Evolutionary conservation across 1,140 invertebrate species (phyloP).

Genomic region (Meloidogyne floridensis): DNA sequence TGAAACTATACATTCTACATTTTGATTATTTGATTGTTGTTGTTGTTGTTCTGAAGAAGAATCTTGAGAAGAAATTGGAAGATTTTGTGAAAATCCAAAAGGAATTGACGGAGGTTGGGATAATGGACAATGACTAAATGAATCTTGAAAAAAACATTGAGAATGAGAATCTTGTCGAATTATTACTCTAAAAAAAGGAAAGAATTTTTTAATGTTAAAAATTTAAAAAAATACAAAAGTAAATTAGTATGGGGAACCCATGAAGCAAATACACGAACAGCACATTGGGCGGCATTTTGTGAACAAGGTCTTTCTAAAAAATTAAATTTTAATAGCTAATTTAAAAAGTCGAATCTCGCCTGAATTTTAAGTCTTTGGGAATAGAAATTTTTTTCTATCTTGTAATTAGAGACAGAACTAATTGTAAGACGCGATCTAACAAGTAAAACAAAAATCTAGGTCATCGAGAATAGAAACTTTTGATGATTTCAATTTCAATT

Average conservation of each 20-base stretch:
- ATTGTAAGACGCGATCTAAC: too few relatives aligned
- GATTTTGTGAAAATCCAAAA: constrained; percentile 35
- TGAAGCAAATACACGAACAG: constrained; percentile 62
- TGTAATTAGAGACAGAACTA: too few relatives aligned
- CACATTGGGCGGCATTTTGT: constrained; percentile 60
- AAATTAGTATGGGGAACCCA: constrained; percentile 61
- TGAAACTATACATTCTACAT: constrained; percentile 2
- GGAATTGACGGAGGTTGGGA: constrained; percentile 32
- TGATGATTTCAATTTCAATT: too few relatives aligned
- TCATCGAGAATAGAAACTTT: too few relatives aligned
- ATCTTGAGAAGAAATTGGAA: constrained; percentile 7
- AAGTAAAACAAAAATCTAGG: too few relatives aligned
- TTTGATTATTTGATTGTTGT: not conserved
- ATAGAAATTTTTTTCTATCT: too few relatives aligned
- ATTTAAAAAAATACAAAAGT: constrained; percentile 48
- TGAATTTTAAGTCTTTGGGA: too few relatives aligned
- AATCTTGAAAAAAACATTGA: constrained; percentile 32
- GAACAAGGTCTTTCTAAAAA: constrained; percentile 56
- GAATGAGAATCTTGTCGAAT: constrained; percentile 36
- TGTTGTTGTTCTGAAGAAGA: not conserved
- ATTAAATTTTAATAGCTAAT: not conserved
- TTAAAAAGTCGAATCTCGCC: not conserved
- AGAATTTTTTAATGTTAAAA: not conserved
- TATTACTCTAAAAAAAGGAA: constrained; percentile 10
- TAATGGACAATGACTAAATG: constrained; percentile 35